phyloP scores from a whole-genome alignment of 2,888 invertebrate genomes.

The Palloptera scutellata region DNA sequence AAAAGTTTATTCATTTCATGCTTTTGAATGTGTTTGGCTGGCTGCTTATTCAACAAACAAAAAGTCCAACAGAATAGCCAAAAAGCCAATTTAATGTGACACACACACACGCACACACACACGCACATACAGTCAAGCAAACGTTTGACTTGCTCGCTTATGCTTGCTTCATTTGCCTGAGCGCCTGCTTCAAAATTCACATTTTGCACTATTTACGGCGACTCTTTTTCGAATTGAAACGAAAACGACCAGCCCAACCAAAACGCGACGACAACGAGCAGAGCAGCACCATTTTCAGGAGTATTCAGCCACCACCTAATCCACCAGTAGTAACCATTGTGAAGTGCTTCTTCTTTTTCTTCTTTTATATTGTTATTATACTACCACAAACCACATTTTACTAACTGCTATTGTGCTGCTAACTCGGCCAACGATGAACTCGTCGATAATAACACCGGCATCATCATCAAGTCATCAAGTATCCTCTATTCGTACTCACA shows the following conservation, averaged over 20 bases:
- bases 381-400: no score
- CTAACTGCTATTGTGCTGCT: no score
- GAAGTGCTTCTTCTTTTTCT: no score
- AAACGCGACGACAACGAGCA: not conserved
- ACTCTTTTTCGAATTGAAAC: conserved; percentile 51
- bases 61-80: no score
- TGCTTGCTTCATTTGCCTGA: conserved; percentile 39
- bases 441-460: no score
- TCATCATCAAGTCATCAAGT: no score
- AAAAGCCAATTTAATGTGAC: not conserved
- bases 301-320: no score
- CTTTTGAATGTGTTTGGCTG: not conserved
- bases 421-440: no score
- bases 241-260: conserved; percentile 38
- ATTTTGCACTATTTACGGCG: conserved; percentile 55
- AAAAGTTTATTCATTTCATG: not conserved
- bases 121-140: not conserved
- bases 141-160: not conserved
- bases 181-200: conserved; percentile 58
- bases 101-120: not conserved
- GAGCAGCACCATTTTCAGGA: not conserved
- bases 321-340: no score
- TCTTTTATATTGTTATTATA: no score
- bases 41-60: not conserved
- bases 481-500: no score